Evolutionary conservation across 2,888 invertebrate species (phyloP).

Genomic region (Tribolium freemani): DNA sequence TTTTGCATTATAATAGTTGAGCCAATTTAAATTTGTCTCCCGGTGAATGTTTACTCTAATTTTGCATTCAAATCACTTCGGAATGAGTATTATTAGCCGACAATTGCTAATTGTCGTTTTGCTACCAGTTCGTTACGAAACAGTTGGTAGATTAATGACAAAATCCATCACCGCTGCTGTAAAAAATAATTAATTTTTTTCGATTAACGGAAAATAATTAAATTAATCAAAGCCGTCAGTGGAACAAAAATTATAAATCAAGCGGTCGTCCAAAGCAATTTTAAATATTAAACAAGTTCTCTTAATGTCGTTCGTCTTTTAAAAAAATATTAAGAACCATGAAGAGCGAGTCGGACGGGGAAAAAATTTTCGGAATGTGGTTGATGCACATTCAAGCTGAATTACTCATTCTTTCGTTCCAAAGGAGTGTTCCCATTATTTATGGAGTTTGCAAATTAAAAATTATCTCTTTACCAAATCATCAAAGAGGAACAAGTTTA

Average conservation of each 20-base stretch:
- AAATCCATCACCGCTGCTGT: not conserved
- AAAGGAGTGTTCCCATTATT: constrained; percentile 39
- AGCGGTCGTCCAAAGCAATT: constrained; percentile 14
- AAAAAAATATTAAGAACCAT: constrained; percentile 32
- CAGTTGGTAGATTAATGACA: not conserved
- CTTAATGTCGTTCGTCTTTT: constrained; percentile 25
- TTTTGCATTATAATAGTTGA: constrained; percentile 8
- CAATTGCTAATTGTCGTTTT: constrained; percentile 14
- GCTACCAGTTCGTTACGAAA: constrained; percentile 12
- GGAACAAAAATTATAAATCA: constrained; percentile 33
- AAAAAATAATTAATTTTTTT: constrained; percentile 33
- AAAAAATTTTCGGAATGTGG: constrained; percentile 42
- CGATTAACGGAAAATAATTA: constrained; percentile 18
- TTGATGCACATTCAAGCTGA: constrained; percentile 38
- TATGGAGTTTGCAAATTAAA: constrained; percentile 25
- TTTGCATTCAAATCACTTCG: constrained; percentile 18
- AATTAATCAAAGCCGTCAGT: constrained; percentile 31
- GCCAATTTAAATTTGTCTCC: constrained; percentile 24
- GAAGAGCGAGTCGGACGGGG: constrained; percentile 15
- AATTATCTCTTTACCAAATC: constrained; percentile 9
- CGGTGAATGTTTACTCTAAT: constrained; percentile 1
- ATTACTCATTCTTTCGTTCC: constrained; percentile 31
- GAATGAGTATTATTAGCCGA: constrained; percentile 19
- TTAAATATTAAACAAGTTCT: constrained; percentile 35
- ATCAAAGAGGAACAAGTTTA: constrained; percentile 26